A percentile compares a stretch with the other conserved stretches of the same genome.
Conservation (phyloP, 2,888 invertebrate species). For the Tiliacea citrago region DNA sequence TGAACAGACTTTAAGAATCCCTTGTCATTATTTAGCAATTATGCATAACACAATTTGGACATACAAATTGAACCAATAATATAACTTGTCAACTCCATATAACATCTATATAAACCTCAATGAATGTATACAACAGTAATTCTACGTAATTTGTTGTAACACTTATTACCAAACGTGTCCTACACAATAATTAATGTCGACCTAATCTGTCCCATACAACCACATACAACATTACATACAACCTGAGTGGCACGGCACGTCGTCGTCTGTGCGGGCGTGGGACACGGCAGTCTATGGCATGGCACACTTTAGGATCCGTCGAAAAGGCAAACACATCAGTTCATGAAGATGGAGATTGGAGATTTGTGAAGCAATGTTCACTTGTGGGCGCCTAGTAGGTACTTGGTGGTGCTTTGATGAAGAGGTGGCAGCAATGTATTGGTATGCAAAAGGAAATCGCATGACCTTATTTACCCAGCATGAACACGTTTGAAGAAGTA, state of each 20-base stretch:
- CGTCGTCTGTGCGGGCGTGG: conserved; percentile 22
- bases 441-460: not conserved
- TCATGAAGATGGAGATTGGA: no score
- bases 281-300: not conserved
- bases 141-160: conserved; percentile 20
- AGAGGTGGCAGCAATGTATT: not conserved
- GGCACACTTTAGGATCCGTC: not conserved
- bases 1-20: no score
- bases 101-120: conserved; percentile 2
- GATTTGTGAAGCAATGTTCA: not conserved
- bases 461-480: no score
- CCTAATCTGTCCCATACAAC: conserved; percentile 30
- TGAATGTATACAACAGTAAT: conserved; percentile 7
- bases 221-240: not conserved
- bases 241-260: conserved; percentile 31
- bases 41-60: not conserved
- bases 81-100: conserved; percentile 3
- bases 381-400: not conserved
- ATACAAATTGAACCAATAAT: not conserved
- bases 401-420: not conserved
- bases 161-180: conserved; percentile 40
- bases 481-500: not conserved
- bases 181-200: conserved; percentile 43
- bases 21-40: not conserved
- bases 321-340: conserved; percentile 2